Evolutionary conservation across 2,797 vertebrate species (phyloP).

Genomic region (Chiroxiphia lanceolata): DNA sequence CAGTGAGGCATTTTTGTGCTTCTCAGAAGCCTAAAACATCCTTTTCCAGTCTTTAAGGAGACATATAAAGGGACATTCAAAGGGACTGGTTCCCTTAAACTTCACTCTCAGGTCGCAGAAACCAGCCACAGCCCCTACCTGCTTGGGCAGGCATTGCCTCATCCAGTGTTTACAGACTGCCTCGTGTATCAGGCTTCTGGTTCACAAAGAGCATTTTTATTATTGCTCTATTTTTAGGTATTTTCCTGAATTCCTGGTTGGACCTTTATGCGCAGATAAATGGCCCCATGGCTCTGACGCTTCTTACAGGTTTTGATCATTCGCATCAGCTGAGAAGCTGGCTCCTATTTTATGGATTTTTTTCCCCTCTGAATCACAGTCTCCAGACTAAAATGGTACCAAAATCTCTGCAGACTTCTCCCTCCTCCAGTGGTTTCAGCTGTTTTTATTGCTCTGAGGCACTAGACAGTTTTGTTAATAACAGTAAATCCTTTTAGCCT

Average conservation of each 20-base stretch:
- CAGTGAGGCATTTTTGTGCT: background rate
- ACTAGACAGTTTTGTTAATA: conserved; percentile 78
- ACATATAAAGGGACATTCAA: background rate
- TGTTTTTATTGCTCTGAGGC: conserved; percentile 70
- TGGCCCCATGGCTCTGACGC: background rate
- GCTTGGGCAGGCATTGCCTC: background rate
- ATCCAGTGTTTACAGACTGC: background rate
- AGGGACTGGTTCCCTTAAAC: background rate
- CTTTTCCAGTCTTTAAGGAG: background rate
- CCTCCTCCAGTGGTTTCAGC: conserved; percentile 34
- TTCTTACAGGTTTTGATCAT: background rate
- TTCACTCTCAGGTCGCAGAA: background rate
- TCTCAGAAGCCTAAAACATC: background rate
- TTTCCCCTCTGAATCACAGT: conserved; percentile 28
- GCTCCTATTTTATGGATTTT: conserved; percentile 20
- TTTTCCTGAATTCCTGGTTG: background rate
- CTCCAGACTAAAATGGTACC: conserved; percentile 53
- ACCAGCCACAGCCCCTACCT: background rate
- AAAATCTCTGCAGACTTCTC: conserved; percentile 65
- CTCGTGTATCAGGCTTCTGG: accelerated
- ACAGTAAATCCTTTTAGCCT: conserved; percentile 77
- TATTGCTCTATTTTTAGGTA: background rate
- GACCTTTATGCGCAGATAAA: background rate
- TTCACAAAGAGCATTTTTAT: background rate
- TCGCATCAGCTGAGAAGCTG: background rate